Conservation (phyloP, 92 coral and sea anemone species). For the Palythoa caribaeorum region DNA sequence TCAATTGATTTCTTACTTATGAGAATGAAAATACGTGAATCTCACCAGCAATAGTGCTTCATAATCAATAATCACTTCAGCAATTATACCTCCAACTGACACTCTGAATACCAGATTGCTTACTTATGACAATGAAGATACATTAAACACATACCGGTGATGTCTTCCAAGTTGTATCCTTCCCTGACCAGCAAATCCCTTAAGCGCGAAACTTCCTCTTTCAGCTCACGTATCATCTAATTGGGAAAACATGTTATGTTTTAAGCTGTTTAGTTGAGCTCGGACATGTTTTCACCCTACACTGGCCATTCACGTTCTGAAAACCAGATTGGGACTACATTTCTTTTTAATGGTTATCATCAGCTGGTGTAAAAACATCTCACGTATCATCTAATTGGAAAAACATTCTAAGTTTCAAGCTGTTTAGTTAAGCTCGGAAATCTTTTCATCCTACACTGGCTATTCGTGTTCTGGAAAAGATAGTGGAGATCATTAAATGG, state of each 20-base stretch:
- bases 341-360: neutral
- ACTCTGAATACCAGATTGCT: neutral
- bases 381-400: slow-evolving; percentile 87
- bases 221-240: slow-evolving; percentile 95
- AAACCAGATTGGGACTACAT: neutral
- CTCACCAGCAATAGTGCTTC: slow-evolving; percentile 86
- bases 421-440: neutral
- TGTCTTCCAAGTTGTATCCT: slow-evolving; percentile 87
- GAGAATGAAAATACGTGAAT: neutral
- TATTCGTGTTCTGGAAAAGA: neutral
- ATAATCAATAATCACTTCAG: too few species aligned
- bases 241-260: neutral
- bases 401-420: neutral
- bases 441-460: neutral
- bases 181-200: slow-evolving; percentile 86
- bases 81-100: slow-evolving; percentile 41
- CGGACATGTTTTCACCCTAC: neutral
- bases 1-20: neutral
- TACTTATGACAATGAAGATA: neutral
- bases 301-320: neutral
- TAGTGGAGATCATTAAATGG: neutral
- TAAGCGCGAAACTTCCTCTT: slow-evolving; percentile 90
- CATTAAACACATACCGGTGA: slow-evolving; percentile 64
- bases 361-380: neutral
- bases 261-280: too few species aligned